A percentile compares a stretch with the other conserved stretches of the same genome.
Evolutionary conservation across 2,797 vertebrate genomes (phyloP).

Genomic region (Danio aesculapii): DNA sequence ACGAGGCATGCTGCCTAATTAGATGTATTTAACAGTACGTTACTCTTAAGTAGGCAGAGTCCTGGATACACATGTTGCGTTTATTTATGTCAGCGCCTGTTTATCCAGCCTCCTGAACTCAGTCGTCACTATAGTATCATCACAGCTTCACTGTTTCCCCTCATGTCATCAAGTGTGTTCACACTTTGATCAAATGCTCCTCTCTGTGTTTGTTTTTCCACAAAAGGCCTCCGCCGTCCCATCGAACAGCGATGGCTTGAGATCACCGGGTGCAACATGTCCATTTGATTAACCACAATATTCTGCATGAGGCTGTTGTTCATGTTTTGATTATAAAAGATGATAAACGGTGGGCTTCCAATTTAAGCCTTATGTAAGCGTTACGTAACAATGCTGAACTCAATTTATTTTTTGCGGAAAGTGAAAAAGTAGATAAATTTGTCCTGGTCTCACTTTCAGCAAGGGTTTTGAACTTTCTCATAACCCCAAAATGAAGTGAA

Average conservation of each 20-base stretch:
- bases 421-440: background rate
- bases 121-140: slow-evolving; percentile 48
- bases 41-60: background rate
- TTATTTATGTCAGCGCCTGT: slow-evolving; percentile 45
- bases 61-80: slow-evolving; percentile 17
- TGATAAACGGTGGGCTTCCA: slow-evolving; percentile 10
- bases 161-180: slow-evolving; percentile 64
- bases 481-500: no score
- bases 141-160: slow-evolving; percentile 35
- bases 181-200: slow-evolving; percentile 64
- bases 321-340: slow-evolving; percentile 17
- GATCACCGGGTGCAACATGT: background rate
- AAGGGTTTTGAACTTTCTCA: no score
- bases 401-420: background rate
- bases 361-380: slow-evolving; percentile 23
- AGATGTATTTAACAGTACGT: background rate
- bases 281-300: background rate
- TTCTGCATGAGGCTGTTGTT: background rate
- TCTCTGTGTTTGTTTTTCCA: slow-evolving; percentile 78
- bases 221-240: slow-evolving; percentile 38
- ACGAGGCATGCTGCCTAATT: slow-evolving; percentile 3
- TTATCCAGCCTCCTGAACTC: slow-evolving; percentile 33
- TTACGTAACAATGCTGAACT: slow-evolving; percentile 22
- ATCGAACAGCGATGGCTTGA: slow-evolving; percentile 10
- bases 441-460: no score